Conservation (phyloP, 92 coral and sea anemone species). For the Metridium senile region DNA sequence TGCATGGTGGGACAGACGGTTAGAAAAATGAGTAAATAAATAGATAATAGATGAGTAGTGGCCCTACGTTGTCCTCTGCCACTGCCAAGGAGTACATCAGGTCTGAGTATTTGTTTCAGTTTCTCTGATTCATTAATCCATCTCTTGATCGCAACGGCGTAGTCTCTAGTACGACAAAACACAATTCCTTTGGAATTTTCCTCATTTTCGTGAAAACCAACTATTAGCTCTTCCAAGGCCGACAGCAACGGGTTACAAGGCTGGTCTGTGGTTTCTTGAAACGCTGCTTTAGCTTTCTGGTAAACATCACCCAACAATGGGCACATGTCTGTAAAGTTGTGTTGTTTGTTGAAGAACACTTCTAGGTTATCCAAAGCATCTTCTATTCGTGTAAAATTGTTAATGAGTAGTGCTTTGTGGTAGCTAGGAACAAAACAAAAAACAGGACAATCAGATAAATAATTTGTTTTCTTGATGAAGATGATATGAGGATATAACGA, state of each 20-base stretch:
- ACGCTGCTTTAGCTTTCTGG: slow-evolving; percentile 13
- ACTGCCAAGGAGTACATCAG: slow-evolving; percentile 56
- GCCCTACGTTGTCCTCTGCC: slow-evolving; percentile 47
- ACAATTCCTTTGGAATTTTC: slow-evolving; percentile 56
- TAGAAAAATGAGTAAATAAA: not conserved
- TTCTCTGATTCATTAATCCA: slow-evolving; percentile 55
- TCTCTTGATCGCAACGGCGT: slow-evolving; percentile 39
- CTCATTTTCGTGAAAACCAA: slow-evolving; percentile 15
- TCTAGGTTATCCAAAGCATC: slow-evolving; percentile 55
- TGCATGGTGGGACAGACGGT: not conserved
- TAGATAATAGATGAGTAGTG: too few species aligned
- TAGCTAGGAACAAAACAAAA: slow-evolving; percentile 36
- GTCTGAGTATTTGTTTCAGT: slow-evolving; percentile 28
- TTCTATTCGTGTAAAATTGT: slow-evolving; percentile 44
- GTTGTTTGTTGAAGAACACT: slow-evolving; percentile 10
- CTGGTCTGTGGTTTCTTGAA: slow-evolving; percentile 10
- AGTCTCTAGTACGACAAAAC: slow-evolving; percentile 55
- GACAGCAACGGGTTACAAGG: slow-evolving; percentile 37
- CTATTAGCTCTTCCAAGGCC: slow-evolving; percentile 28
- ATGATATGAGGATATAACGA: not conserved
- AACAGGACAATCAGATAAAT: too few species aligned
- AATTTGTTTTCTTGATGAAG: not conserved
- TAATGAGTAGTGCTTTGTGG: slow-evolving; percentile 59
- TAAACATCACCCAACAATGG: slow-evolving; percentile 20
- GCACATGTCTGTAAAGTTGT: slow-evolving; percentile 16